Percentiles rank a stretch among this genome's conserved stretches.
Evolutionary conservation across 2,888 invertebrate species (phyloP).

Genomic region (Idaea biselata): DNA sequence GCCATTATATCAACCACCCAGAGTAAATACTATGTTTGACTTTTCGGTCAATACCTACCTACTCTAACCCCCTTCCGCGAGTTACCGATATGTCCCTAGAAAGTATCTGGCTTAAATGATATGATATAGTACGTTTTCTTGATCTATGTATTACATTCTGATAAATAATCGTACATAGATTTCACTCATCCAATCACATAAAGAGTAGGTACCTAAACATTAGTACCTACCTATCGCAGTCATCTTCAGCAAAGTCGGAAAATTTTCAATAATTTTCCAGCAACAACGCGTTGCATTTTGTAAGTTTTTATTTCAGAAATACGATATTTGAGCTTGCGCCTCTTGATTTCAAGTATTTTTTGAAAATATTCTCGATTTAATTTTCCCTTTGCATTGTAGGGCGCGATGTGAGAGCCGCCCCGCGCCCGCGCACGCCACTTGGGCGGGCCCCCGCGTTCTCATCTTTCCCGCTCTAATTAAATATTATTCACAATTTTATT

Average conservation of each 20-base stretch:
- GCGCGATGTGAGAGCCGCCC: slow-evolving; percentile 51
- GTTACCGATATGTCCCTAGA: neutral
- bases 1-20: neutral
- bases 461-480: slow-evolving; percentile 18
- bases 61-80: neutral
- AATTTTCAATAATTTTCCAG: slow-evolving; percentile 72
- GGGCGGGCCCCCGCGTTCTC: slow-evolving; percentile 52
- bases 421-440: slow-evolving; percentile 50
- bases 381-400: slow-evolving; percentile 51
- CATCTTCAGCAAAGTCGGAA: slow-evolving; percentile 51
- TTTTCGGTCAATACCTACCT: neutral
- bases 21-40: neutral
- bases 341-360: slow-evolving; percentile 48
- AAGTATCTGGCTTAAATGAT: neutral
- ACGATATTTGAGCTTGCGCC: slow-evolving; percentile 63
- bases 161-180: slow-evolving; percentile 1
- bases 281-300: slow-evolving; percentile 36
- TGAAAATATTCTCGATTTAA: slow-evolving; percentile 48
- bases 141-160: neutral
- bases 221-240: neutral
- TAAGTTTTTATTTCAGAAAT: slow-evolving; percentile 37
- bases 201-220: neutral
- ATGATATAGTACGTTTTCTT: neutral
- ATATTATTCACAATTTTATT: slow-evolving; percentile 32
- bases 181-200: neutral